These are phyloP conservation scores for Allygus modestus DNA, from an alignment of 2,888 invertebrate species.

Conservation along the genomic window DNA sequence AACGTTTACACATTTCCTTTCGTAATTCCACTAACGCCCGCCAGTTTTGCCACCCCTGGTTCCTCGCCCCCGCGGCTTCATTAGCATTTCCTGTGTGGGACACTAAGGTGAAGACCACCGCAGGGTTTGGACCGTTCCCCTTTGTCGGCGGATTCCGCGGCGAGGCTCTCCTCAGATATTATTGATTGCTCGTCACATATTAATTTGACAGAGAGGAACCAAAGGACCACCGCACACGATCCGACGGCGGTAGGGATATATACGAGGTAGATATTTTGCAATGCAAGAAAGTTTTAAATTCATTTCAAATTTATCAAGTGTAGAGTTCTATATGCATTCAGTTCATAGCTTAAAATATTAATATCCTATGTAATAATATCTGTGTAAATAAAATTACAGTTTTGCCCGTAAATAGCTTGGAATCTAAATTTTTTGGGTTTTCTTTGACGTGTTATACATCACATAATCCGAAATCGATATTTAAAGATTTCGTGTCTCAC, in stretches of 20 bases:
- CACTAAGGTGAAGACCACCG: not conserved
- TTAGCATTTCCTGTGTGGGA: conserved; percentile 23
- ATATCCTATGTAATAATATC: too few species aligned
- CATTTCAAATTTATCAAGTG: too few species aligned
- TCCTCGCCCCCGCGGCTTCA: not conserved
- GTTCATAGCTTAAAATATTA: too few species aligned
- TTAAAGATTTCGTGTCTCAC: too few species aligned
- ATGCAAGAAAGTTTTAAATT: too few species aligned
- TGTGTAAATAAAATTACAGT: too few species aligned
- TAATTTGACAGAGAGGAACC: conserved; percentile 3
- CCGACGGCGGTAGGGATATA: not conserved
- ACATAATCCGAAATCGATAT: too few species aligned
- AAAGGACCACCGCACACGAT: not conserved
- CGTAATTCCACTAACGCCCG: not conserved
- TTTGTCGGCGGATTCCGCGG: conserved; percentile 30
- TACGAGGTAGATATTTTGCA: too few species aligned
- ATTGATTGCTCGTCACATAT: conserved; percentile 12
- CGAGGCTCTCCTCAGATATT: conserved; percentile 25
- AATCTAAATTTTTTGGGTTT: too few species aligned
- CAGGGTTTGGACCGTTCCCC: conserved; percentile 25
- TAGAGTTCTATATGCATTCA: too few species aligned
- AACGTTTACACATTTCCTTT: not conserved
- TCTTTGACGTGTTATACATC: too few species aligned
- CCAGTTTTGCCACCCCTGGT: not conserved
- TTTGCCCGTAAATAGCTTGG: too few species aligned